phyloP scores from a whole-genome alignment of 1,140 invertebrate genomes.

The Cydia amplana region DNA sequence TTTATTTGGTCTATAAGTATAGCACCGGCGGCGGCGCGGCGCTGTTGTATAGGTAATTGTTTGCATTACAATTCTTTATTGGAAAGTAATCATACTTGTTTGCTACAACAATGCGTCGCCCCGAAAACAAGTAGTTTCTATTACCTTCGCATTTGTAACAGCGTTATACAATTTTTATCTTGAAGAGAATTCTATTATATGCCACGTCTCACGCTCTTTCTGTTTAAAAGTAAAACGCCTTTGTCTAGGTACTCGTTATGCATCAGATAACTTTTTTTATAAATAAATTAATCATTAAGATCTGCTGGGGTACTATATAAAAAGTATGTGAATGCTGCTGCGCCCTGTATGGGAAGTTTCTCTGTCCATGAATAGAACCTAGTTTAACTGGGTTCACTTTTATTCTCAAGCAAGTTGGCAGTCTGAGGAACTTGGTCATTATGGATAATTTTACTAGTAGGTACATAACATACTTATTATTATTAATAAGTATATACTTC shows the following conservation, averaged over 20 bases:
- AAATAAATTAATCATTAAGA: constrained; percentile 20
- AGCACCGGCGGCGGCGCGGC: background rate
- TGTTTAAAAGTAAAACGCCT: constrained; percentile 8
- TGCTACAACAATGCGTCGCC: background rate
- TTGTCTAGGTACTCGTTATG: constrained; percentile 14
- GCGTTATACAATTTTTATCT: constrained; percentile 2
- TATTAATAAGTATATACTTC: background rate
- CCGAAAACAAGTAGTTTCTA: constrained; percentile 21
- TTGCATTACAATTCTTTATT: constrained; percentile 18
- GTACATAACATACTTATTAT: background rate
- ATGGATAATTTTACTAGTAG: background rate
- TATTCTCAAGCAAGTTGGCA: constrained; percentile 8
- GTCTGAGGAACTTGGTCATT: background rate
- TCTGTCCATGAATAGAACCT: constrained; percentile 22
- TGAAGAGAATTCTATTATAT: constrained; percentile 13
- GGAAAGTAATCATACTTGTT: background rate
- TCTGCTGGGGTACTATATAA: background rate
- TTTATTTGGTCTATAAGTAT: constrained; percentile 39
- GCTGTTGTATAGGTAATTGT: background rate
- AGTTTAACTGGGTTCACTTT: constrained; percentile 24
- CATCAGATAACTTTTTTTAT: constrained; percentile 3
- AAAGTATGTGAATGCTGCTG: constrained; percentile 14
- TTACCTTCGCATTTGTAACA: constrained; percentile 17
- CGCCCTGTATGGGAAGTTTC: constrained; percentile 26
- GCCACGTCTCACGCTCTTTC: constrained; percentile 20